Base-by-base conservation (phyloP, 1,140 invertebrate genomes). In the Anadara kagoshimensis region DNA sequence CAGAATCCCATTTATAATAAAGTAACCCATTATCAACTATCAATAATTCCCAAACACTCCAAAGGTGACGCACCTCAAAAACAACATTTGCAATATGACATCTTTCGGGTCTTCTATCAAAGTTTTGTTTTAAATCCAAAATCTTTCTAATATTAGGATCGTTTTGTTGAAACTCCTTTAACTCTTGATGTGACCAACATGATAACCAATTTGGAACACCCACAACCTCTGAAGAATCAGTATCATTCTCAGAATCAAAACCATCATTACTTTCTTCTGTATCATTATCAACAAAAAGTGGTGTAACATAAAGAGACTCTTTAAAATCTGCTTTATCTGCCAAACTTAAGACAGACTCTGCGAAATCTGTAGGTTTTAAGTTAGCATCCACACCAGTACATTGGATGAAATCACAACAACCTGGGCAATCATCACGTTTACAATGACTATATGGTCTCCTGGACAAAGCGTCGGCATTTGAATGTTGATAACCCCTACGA, bases 401-500 rank as follows among this genome's bases (percentile, higher is more conserved):
- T 36, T 36, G 26, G 18, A 22, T 36, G 29, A 36, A 26, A n/a
- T 58, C 41, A 7, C 41, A 36, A 63, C 61, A 63, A 47, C 45
- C 43, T 8, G 41, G 41, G 45, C 61, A 47, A 16, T 63, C 61
- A 8, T 45, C 29, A 20, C 57, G 12, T 22, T 41, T 24, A 36
- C 26, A 51, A 26, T 24, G 43, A 22, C 22, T 70, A 24, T 43
- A 20, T 0, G 45, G 29, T 16, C 45, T 58, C 24, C 45, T 20
- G 8, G 58, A 63, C 29, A 63, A 63, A 49, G 41, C 44, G 45
- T 47, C 61, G 22, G 61, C 61, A 63, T 63, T 63, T 16, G 7
- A 45, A 22, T 63, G 61, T 20, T 45, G 18, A 49, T 41, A 45
- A 47, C 61, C 59, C 20, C 22, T 24, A 4, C 63, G 53, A 45